Evolutionary conservation across 2,888 invertebrate species (phyloP), one percentile per base, ranked within the genome.

Genomic region (Hypomecis atomaria): DNA sequence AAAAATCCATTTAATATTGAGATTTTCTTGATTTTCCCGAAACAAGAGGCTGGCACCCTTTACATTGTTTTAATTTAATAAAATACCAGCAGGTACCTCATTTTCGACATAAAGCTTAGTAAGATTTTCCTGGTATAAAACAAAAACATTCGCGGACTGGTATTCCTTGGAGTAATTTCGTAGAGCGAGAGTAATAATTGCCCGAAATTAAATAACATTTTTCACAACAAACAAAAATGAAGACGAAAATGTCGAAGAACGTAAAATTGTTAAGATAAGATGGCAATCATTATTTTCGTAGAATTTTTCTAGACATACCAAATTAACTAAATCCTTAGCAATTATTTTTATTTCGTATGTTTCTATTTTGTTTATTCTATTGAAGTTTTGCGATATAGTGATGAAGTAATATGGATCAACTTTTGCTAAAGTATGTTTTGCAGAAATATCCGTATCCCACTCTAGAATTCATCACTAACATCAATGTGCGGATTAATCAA

Each of bases 111-210:
- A 85, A 89, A 86, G 83, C 86, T 83, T 87, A 86, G 83, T 79
- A 78, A 78, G 79, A 78, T 83, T 83, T 80, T 80, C 78, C 72
- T 76, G 73, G 71, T 83, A 84, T 87, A 87, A 87, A 88, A 88
- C 85, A 83, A 85, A 23, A 83, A 86, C 85, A 83, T 82, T 79
- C 81, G 76, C 82, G 81, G 82, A 82, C 78, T 84, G 82, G 83
- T 88, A 90, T 91, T 89, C 91, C 91, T 90, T 86, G 74, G 90
- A 90, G 92, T 91, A 92, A 92, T 92, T 90, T 84, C 83, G 89
- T 85, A 87, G 87, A 91, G 88, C 88, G 89, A 87, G 85, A 88
- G 89, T 90, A 91, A 92, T 92, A 89, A 92, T 91, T 92, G 90
- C 87, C 82, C 73, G 78, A 88, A 91, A 92, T 92, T 90, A 91